Evolutionary conservation across 2,888 invertebrate genomes (phyloP), one percentile per base, ranked within the genome.

Genomic region (Tyria jacobaeae): DNA sequence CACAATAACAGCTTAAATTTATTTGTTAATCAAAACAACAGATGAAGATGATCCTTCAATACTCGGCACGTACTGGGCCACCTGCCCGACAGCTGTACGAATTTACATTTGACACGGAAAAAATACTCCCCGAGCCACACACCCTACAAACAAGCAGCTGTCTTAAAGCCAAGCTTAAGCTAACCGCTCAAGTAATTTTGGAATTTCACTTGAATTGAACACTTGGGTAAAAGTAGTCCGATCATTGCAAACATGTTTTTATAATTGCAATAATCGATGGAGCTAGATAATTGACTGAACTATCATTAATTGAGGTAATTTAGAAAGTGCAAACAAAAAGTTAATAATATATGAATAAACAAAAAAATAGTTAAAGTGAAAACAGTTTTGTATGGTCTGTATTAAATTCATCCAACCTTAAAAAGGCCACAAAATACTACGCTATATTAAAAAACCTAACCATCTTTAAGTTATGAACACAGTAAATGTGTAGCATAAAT

Each of bases 31-130:
- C 64, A 73, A 66, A 73, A 75, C 63, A 66, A 64, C 56, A 72
- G 62, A 76, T 78, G 73, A 79, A 78, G 73, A 79, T 66, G 80
- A 84, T 84, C 79, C 79, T 81, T 83, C 84, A 86, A 83, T 75
- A 80, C 78, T 66, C 59, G 82, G 89, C 91, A 91, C 92, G 89
- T 81, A 82, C 86, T 82, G 64, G 49, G 64, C 80, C 92, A 92
- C 91, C 92, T 92, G 92, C 86, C 82, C 66, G 82, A 83, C 92
- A 92, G 91, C 90, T 93, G 92, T 81, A 76, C 78, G 80, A 85
- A 87, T 86, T 85, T 84, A 88, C 82, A 89, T 85, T 85, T 80
- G 87, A 82, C 87, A 87, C n/a, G n/a, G n/a, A n/a, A n/a, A n/a
- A 89, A 90, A 90, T 71, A 84, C 83, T 81, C 88, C 85, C 86